Conservation (phyloP, 1,140 invertebrate genomes). For the Planococcus citri region DNA sequence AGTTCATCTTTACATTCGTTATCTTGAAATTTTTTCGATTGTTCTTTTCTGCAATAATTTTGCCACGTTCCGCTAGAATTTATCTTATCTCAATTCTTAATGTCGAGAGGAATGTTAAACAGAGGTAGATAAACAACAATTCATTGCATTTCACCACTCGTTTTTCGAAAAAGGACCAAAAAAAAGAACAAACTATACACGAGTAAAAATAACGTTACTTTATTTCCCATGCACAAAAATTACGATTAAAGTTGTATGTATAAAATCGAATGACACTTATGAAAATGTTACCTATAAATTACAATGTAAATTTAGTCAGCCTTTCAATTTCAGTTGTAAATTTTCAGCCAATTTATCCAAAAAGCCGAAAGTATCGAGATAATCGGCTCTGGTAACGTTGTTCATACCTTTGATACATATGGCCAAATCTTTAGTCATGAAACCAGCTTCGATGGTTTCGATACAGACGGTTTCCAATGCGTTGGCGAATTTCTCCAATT, state of each 20-base stretch:
- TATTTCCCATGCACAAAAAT: neutral
- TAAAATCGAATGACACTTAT: neutral
- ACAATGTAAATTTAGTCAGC: slow-evolving; percentile 1
- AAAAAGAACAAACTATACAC: neutral
- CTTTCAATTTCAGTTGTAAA: slow-evolving; percentile 53
- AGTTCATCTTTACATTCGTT: no score
- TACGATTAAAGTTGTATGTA: neutral
- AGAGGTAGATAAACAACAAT: no score
- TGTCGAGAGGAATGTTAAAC: no score
- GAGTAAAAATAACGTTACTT: neutral
- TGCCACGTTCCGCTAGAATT: no score
- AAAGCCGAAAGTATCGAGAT: slow-evolving; percentile 95
- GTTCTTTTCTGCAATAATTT: no score
- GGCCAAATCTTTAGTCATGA: slow-evolving; percentile 98
- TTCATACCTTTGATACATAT: slow-evolving; percentile 92
- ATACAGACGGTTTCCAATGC: slow-evolving; percentile 82
- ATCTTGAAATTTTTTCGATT: no score
- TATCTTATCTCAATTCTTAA: neutral
- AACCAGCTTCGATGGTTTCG: slow-evolving; percentile 83
- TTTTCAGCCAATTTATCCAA: slow-evolving; percentile 92
- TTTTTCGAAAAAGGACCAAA: no score
- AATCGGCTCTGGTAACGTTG: slow-evolving; percentile 71
- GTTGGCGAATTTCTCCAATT: slow-evolving; percentile 62
- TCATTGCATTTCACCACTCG: no score
- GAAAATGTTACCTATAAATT: slow-evolving; percentile 5